Base-by-base conservation (phyloP, 2,888 invertebrate species). In the Steromphala cineraria region DNA sequence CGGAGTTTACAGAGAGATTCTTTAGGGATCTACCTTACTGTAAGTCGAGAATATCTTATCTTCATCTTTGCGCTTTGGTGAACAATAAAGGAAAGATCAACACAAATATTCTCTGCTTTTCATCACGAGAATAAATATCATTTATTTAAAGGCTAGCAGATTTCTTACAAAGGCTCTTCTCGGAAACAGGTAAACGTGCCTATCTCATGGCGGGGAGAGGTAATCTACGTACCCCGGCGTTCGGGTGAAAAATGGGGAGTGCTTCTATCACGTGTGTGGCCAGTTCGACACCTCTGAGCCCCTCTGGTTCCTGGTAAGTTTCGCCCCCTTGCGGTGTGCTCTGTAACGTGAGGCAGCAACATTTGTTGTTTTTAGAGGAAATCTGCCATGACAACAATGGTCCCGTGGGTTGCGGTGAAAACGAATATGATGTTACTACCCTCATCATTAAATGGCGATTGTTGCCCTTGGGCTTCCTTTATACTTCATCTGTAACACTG, bases 1-100 rank as follows among this genome's bases (percentile, higher is more conserved):
- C 24, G 71, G 71, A 71, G 28, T 40, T 31, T 71, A 71, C 36
- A 17, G 8, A 71, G 15, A 17, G 19, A 71, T 71, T 71, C 71
- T 40, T 36, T 36, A 71, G 19, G 36, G 19, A 36, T 17, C 28
- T 28, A 62, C 62, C 62, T 62, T 62, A 28, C 28, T 62, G 24
- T 24, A 62, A 62, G 28, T 19, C 40, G 31, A 71, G 31, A 36
- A 13, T 36, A 71, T 71, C 71, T 56, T 56, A 56, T 56, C 56
- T 71, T 36, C 40, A 71, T 71, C 40, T 31, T 71, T 71, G 28
- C 71, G 71, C 71, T 36, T 71, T 19, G 19, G 71, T 71, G 71
- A 31, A 36, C 40, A 31, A n/a, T 19, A 71, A 71, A 31, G 36
- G n/a, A 71, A 71, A 36, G 36, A 28, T 28, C 15, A 21, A 62